These are phyloP conservation scores for Trachymyrmex cornetzi DNA, from an alignment of 1,140 invertebrate genomes.

Conservation along the genomic window DNA sequence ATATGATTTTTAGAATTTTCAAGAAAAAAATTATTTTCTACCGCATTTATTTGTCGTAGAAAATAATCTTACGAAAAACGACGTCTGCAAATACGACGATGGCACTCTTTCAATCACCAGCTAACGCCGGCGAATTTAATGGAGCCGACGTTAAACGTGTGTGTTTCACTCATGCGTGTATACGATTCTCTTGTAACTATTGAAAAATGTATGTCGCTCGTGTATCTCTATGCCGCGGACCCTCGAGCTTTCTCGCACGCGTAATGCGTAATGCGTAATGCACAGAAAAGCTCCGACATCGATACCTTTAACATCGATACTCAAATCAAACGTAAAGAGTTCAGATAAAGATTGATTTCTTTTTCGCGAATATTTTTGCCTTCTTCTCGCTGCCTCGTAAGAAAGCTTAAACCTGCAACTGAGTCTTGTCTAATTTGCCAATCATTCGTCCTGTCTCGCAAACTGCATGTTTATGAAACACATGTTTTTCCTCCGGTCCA, in stretches of 20 bases:
- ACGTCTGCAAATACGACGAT: neutral
- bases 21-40: neutral
- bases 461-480: neutral
- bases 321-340: slow-evolving; percentile 13
- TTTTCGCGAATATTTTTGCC: neutral
- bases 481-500: neutral
- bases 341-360: slow-evolving; percentile 3
- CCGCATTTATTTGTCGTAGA: neutral
- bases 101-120: slow-evolving; percentile 2
- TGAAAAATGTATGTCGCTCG: slow-evolving; percentile 62
- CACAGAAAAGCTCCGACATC: slow-evolving; percentile 54
- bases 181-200: slow-evolving; percentile 48
- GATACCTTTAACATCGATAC: slow-evolving; percentile 66
- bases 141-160: no score
- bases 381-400: neutral
- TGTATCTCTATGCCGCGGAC: slow-evolving; percentile 55
- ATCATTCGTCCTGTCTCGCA: neutral
- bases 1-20: neutral
- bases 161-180: slow-evolving; percentile 49
- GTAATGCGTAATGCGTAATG: slow-evolving; percentile 48
- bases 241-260: slow-evolving; percentile 45
- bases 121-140: neutral
- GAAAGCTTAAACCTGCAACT: neutral
- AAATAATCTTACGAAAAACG: neutral
- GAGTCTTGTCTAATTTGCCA: neutral